Evolutionary conservation across 1,140 invertebrate genomes (phyloP), one percentile per base, ranked within the genome.

Genomic region (Melanaphis sacchari): DNA sequence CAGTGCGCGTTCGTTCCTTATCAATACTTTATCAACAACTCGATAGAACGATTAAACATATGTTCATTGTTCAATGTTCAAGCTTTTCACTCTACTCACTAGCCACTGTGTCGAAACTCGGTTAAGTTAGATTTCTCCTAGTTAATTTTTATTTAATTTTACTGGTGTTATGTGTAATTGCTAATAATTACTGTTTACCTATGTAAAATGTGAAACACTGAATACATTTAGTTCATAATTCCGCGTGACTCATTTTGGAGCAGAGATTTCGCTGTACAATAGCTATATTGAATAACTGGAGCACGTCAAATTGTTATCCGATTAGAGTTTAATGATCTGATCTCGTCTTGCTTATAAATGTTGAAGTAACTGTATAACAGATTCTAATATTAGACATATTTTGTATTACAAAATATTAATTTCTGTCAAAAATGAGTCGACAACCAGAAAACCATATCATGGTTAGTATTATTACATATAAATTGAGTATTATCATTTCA

Each of bases 371-470:
- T 38, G 46, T 54, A 31, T 1, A 15, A 5, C 9, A 18, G 6
- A 43, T 85, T 43, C 84, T 26, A 43, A 85, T 36, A 76, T 52
- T 36, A 49, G 31, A 49, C 2, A 87, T 87, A 87, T 22, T 41
- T 24, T 26, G 43, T 49, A 49, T 36, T 87, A 46, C 8, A 46
- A 46, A 43, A 46, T 31, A 66, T 31, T 22, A n/a, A 43, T 31
- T 31, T 41, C 43, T 21, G 21, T 88, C n/a, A 88, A 91, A 24
- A 26, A 92, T 92, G 90, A 92, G 66, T 49, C 90, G 66, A 52
- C 90, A 38, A 40, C 90, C 90, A 49, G 90, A 92, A 46, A 92
- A 82, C 11, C 66, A 92, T 92, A 49, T 92, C 43, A 82, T 92
- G 90, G 90, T 92, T 46, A 92, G 90, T 92, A 41, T 49, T 40